Percentiles rank a stretch among this genome's conserved stretches.
phyloP scores from a whole-genome alignment of 37 sponge, comb jelly and placozoan species.

The Mnemiopsis leidyi region DNA sequence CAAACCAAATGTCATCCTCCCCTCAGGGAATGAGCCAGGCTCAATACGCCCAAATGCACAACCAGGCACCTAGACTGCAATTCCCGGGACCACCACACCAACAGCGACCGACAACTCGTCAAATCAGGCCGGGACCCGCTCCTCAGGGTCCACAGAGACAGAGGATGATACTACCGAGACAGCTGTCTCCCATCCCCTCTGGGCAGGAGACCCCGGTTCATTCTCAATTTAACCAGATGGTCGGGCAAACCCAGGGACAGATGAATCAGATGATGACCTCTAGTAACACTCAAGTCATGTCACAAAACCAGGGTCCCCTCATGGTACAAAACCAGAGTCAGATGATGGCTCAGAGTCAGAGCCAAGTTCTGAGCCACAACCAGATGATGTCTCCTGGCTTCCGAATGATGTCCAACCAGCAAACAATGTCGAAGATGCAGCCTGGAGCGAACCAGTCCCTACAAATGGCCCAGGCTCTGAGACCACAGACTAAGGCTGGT shows the following conservation, averaged over 20 bases:
- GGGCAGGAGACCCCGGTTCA: neutral
- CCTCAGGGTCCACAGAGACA: neutral
- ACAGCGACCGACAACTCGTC: neutral
- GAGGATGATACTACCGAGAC: conserved; percentile 7
- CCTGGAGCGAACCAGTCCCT: neutral
- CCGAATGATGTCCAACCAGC: neutral
- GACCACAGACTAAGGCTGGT: neutral
- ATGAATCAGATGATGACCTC: neutral
- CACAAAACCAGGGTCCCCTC: neutral
- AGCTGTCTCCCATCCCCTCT: neutral
- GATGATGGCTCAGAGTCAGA: neutral
- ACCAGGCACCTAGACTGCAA: neutral
- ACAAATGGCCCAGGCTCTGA: neutral
- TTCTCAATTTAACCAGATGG: neutral
- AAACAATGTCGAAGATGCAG: neutral
- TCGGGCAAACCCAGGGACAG: neutral
- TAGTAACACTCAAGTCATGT: neutral
- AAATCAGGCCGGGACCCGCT: neutral
- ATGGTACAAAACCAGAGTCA: neutral
- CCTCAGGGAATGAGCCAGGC: neutral
- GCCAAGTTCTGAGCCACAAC: neutral
- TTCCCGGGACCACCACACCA: neutral
- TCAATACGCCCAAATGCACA: neutral
- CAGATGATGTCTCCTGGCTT: neutral
- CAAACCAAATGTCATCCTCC: neutral